Evolutionary conservation across 2,888 invertebrate species (phyloP).

Genomic region (Hecatera dysodea): DNA sequence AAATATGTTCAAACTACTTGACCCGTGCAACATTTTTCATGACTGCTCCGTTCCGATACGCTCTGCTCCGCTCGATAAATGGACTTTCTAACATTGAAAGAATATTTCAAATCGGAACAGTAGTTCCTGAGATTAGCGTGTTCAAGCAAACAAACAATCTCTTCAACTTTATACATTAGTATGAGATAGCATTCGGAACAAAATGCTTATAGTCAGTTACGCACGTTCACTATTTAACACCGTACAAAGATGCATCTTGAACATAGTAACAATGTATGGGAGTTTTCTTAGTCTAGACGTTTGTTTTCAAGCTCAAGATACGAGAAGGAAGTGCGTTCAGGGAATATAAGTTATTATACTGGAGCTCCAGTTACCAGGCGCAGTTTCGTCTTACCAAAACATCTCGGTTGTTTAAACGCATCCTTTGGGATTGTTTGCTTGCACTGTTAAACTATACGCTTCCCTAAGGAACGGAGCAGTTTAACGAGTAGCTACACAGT

Average conservation of each 20-base stretch:
- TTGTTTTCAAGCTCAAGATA: neutral
- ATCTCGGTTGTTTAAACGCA: neutral
- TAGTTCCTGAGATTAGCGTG: no score
- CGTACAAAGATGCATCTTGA: neutral
- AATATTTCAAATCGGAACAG: no score
- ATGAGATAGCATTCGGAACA: no score
- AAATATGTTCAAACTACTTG: no score
- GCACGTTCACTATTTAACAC: neutral
- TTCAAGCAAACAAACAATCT: no score
- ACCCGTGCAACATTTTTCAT: no score
- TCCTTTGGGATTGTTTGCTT: slow-evolving; percentile 29
- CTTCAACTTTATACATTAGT: no score
- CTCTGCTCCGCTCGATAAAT: no score
- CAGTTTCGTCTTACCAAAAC: slow-evolving; percentile 5
- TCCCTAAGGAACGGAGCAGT: slow-evolving; percentile 6
- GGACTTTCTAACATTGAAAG: no score
- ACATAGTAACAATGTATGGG: neutral
- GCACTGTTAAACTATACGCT: slow-evolving; percentile 3
- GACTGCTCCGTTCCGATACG: no score
- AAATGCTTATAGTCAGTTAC: neutral
- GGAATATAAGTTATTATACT: slow-evolving; percentile 26
- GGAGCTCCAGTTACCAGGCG: neutral
- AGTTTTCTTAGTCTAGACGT: neutral
- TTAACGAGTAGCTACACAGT: neutral
- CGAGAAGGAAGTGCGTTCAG: neutral